phyloP scores from a whole-genome alignment of 1,140 invertebrate genomes.

The Drosophila aff. region DNA sequence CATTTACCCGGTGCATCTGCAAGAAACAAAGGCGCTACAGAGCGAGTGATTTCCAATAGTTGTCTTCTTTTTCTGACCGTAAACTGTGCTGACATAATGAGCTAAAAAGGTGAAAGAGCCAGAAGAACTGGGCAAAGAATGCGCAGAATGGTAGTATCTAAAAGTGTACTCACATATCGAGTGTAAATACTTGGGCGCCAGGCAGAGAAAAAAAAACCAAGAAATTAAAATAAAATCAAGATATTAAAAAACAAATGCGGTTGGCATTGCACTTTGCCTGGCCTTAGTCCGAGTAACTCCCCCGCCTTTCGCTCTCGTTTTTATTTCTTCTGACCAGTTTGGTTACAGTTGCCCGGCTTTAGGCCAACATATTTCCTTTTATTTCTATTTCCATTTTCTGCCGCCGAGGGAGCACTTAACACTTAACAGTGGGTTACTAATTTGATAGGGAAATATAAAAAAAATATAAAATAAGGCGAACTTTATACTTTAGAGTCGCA shows the following conservation, averaged over 20 bases:
- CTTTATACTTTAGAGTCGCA: neutral
- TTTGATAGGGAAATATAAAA: slow-evolving; percentile 19
- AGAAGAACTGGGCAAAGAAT: neutral
- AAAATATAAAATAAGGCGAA: neutral
- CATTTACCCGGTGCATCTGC: slow-evolving; percentile 6
- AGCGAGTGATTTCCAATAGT: slow-evolving; percentile 28
- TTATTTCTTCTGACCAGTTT: slow-evolving; percentile 22
- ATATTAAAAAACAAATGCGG: slow-evolving; percentile 39
- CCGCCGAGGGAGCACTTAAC: slow-evolving; percentile 17
- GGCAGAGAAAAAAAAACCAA: neutral
- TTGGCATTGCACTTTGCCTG: slow-evolving; percentile 53
- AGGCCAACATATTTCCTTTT: slow-evolving; percentile 25
- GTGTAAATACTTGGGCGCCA: neutral
- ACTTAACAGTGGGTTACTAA: slow-evolving; percentile 43
- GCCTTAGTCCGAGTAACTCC: slow-evolving; percentile 11
- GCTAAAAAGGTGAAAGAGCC: slow-evolving; percentile 30
- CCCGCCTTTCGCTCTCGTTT: slow-evolving; percentile 42
- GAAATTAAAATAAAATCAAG: slow-evolving; percentile 8
- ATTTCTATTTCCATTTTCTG: slow-evolving; percentile 6
- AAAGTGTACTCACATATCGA: neutral
- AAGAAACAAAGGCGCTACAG: neutral
- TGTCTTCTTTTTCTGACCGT: slow-evolving; percentile 27
- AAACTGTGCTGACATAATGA: slow-evolving; percentile 66
- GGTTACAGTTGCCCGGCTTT: slow-evolving; percentile 17
- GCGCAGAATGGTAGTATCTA: neutral